These are phyloP conservation scores for Alca torda DNA, from an alignment of 2,797 vertebrate species.

Conservation along the genomic window DNA sequence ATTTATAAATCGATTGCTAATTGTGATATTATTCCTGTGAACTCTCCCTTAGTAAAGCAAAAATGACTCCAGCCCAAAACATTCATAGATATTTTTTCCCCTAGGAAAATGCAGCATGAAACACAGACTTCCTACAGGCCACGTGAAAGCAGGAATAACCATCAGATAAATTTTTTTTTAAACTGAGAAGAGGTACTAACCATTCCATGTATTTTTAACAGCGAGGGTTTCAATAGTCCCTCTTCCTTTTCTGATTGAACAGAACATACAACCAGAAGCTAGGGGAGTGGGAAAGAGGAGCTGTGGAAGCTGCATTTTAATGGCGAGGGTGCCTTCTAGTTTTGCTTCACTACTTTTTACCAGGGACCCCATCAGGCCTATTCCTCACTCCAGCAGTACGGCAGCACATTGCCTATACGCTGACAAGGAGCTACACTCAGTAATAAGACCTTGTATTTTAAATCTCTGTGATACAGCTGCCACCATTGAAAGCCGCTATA, in stretches of 20 bases:
- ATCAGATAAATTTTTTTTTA: background rate
- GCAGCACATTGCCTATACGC: background rate
- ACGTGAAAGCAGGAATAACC: background rate
- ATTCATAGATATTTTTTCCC: background rate
- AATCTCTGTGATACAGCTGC: conserved; percentile 1
- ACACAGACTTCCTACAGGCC: background rate
- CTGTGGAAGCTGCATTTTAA: background rate
- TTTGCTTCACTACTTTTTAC: conserved; percentile 33
- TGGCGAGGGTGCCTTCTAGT: background rate
- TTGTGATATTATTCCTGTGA: background rate
- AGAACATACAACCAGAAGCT: background rate
- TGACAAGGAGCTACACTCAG: background rate
- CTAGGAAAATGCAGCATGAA: background rate
- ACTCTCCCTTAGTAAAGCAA: background rate
- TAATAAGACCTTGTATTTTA: background rate
- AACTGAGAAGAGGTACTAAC: background rate
- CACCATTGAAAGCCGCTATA: background rate
- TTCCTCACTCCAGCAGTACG: conserved; percentile 8
- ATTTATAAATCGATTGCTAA: background rate
- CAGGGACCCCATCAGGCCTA: background rate
- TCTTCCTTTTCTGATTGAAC: background rate
- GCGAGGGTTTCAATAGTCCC: background rate
- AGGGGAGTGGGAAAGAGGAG: background rate
- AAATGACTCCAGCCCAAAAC: background rate
- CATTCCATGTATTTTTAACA: background rate